Evolutionary conservation across 2,888 invertebrate genomes (phyloP).

Genomic region (Uropetala carovei): DNA sequence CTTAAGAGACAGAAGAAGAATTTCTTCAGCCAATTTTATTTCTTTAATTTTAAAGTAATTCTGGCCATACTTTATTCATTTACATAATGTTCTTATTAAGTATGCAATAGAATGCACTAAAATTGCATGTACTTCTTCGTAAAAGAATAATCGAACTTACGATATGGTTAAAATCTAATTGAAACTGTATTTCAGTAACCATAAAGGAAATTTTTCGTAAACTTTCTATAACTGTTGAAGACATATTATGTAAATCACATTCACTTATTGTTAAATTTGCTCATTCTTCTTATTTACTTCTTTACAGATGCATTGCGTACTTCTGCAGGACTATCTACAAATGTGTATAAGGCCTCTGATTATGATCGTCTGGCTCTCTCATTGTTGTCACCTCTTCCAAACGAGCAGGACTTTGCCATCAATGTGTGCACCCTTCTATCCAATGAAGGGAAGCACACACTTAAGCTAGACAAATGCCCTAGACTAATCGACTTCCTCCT

Average conservation of each 20-base stretch:
- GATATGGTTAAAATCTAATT: too few species aligned
- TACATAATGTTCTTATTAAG: too few species aligned
- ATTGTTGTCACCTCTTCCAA: constrained; percentile 95
- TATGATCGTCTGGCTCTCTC: constrained; percentile 94
- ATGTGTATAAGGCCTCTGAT: constrained; percentile 83
- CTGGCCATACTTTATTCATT: too few species aligned
- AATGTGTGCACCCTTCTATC: constrained; percentile 97
- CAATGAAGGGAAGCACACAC: constrained; percentile 92
- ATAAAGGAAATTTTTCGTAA: too few species aligned
- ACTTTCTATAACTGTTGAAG: too few species aligned
- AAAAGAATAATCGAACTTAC: not conserved
- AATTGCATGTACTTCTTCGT: too few species aligned
- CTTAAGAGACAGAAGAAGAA: too few species aligned
- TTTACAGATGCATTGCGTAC: constrained; percentile 80
- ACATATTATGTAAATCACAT: not conserved
- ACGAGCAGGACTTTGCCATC: constrained; percentile 98
- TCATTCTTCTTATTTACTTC: constrained; percentile 32
- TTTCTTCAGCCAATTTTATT: too few species aligned
- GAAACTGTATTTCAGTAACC: too few species aligned
- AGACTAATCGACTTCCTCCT: constrained; percentile 91
- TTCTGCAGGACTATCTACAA: constrained; percentile 82
- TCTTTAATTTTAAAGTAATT: too few species aligned
- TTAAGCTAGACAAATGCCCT: constrained; percentile 91
- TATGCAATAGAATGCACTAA: too few species aligned
- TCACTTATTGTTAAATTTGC: not conserved